Percentiles rank a stretch among this genome's conserved stretches.
Conservation (phyloP, 2,888 invertebrate species). For the Crematogaster levior region DNA sequence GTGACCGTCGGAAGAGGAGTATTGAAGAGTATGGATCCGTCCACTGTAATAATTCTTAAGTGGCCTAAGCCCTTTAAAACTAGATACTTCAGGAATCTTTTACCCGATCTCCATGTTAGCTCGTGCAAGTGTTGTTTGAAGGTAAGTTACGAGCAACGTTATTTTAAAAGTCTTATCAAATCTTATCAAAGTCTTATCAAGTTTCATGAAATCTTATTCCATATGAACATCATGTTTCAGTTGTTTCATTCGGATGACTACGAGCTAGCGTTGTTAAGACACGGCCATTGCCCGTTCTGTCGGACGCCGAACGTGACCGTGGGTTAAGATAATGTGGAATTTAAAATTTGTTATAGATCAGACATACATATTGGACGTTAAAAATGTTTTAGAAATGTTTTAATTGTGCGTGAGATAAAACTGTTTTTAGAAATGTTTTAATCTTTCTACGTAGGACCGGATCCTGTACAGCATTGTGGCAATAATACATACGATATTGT, state of each 20-base stretch:
- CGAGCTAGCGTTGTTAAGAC: conserved; percentile 96
- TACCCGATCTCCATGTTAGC: conserved; percentile 96
- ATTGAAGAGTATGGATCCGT: conserved; percentile 92
- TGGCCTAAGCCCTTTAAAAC: conserved; percentile 91
- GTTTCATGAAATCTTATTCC: neutral
- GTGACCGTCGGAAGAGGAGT: conserved; percentile 89
- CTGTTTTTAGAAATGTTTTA: conserved; percentile 20
- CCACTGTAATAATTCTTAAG: conserved; percentile 92
- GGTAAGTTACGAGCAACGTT: conserved; percentile 86
- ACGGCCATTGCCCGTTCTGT: conserved; percentile 98
- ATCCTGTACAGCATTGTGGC: conserved; percentile 23
- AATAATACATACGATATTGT: conserved; percentile 12
- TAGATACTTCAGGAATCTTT: conserved; percentile 94
- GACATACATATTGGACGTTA: neutral
- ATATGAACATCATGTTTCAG: conserved; percentile 86
- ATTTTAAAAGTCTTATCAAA: no score
- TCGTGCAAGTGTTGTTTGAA: conserved; percentile 95
- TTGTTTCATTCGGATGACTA: conserved; percentile 98
- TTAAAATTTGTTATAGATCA: conserved; percentile 26
- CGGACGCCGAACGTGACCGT: conserved; percentile 86
- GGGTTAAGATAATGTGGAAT: conserved; percentile 32
- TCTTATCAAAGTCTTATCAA: no score
- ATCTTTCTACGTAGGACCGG: neutral
- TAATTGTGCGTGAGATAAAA: neutral
- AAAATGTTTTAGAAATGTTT: conserved; percentile 18